These are phyloP conservation scores for Tyrannus savana DNA, from an alignment of 2,113 vertebrate genomes.

Conservation along the genomic window DNA sequence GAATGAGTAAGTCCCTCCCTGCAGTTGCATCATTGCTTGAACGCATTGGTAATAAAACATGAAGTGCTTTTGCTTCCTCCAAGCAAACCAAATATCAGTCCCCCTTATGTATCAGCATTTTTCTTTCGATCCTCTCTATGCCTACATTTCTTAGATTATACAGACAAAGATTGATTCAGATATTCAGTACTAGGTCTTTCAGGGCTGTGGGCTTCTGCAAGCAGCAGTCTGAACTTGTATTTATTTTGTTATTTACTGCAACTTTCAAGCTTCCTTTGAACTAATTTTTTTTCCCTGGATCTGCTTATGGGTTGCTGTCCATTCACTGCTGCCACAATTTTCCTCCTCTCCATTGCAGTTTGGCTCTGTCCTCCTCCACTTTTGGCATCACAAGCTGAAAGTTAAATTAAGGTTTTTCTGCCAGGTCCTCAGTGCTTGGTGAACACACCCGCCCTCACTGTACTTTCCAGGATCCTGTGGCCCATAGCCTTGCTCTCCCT, in stretches of 20 bases:
- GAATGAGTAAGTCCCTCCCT: background rate
- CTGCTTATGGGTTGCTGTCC: background rate
- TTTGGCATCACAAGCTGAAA: background rate
- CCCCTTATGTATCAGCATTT: background rate
- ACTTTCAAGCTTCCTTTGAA: background rate
- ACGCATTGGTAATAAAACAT: background rate
- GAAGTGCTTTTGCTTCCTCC: background rate
- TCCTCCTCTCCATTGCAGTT: background rate
- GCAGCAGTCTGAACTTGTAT: background rate
- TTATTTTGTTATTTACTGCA: background rate
- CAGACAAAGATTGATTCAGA: background rate
- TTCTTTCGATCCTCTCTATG: background rate
- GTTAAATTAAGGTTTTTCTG: background rate
- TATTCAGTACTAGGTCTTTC: background rate
- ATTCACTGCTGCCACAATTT: background rate
- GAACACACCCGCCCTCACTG: accelerated
- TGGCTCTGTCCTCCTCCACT: background rate
- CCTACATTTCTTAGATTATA: background rate
- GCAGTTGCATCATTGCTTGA: background rate
- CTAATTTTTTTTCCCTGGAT: background rate
- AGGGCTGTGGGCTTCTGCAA: background rate
- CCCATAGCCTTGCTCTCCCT: accelerated
- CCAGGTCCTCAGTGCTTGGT: background rate
- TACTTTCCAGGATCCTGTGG: background rate
- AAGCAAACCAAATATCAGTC: background rate